Evolutionary conservation across 2,797 vertebrate species (phyloP), one percentile per base, ranked within the genome.

Genomic region (Thamnophis elegans): DNA sequence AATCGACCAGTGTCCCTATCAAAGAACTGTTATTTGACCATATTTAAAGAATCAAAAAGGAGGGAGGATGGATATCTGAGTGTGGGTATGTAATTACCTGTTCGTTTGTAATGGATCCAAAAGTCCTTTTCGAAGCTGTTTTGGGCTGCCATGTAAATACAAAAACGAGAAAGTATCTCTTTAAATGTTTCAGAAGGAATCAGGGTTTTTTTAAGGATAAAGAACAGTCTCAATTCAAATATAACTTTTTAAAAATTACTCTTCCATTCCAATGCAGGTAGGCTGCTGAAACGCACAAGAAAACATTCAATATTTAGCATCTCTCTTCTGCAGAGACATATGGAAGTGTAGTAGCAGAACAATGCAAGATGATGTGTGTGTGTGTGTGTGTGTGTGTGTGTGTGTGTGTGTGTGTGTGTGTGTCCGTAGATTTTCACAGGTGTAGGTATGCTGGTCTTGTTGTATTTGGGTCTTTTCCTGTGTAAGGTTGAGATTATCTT

Each of bases 91-190:
- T 95, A 97, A 96, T 97, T 97, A 97, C 97, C 96, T 97, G 97
- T 54, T 97, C 97, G 0, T 97, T 97, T 89, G 97, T 96, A 96
- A 97, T 97, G 94, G 97, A 97, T 97, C 97, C 96, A 96, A 97
- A 97, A 55, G 96, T 97, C 93, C 96, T 97, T 97, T 97, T 97
- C 94, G 95, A 95, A 94, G 96, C 51, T 92, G 96, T 96, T 97
- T 97, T 97, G 54, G 96, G 96, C 96, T 97, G 96, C 32, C 93
- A 96, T 93, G 94, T 93, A 94, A 95, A 97, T 88, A 96, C 91
- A 96, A 96, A 87, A 96, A 94, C 88, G 51, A 95, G 9, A 97
- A 47, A 95, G 11, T 22, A 89, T 94, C 92, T 94, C 92, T 92
- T 16, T 85, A 92, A 94, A 95, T 88, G 0, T 20, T 68, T 59